These are phyloP conservation scores for Melinopterus prodromus DNA, from an alignment of 2,888 invertebrate genomes.

Conservation along the genomic window DNA sequence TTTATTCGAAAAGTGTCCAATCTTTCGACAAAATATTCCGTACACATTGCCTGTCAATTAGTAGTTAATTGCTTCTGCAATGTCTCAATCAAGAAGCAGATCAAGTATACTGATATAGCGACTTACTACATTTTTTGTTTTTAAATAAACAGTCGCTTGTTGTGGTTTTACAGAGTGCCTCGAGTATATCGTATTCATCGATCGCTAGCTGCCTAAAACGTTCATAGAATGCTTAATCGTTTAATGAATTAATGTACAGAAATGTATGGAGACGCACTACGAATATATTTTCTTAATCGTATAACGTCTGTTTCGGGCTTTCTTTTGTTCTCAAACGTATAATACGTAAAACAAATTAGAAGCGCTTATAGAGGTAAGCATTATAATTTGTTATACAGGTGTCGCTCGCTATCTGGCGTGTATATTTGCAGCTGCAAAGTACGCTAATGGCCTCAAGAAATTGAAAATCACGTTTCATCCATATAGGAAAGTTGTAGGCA, in stretches of 20 bases:
- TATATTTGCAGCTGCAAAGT: not conserved
- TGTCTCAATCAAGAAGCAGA: conserved; percentile 23
- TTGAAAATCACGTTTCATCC: no score
- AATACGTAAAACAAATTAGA: not conserved
- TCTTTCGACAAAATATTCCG: conserved; percentile 12
- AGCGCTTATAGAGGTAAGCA: not conserved
- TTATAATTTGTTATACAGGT: not conserved
- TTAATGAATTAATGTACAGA: not conserved
- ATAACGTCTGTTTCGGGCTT: not conserved
- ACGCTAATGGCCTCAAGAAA: no score
- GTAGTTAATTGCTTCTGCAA: conserved; percentile 22
- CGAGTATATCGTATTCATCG: not conserved
- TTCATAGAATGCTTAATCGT: not conserved
- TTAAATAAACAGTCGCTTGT: conserved; percentile 6
- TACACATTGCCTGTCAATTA: conserved; percentile 23
- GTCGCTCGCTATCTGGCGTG: no score
- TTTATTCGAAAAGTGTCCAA: not conserved
- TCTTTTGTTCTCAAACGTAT: not conserved
- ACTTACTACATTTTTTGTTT: conserved; percentile 10
- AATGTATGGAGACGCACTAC: not conserved
- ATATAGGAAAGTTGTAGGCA: no score
- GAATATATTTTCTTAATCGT: not conserved
- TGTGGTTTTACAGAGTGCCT: not conserved
- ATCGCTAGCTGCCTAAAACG: not conserved
- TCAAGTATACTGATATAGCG: conserved; percentile 11